These are phyloP conservation scores for Beris morrisii DNA, from an alignment of 2,888 invertebrate genomes.

Conservation along the genomic window DNA sequence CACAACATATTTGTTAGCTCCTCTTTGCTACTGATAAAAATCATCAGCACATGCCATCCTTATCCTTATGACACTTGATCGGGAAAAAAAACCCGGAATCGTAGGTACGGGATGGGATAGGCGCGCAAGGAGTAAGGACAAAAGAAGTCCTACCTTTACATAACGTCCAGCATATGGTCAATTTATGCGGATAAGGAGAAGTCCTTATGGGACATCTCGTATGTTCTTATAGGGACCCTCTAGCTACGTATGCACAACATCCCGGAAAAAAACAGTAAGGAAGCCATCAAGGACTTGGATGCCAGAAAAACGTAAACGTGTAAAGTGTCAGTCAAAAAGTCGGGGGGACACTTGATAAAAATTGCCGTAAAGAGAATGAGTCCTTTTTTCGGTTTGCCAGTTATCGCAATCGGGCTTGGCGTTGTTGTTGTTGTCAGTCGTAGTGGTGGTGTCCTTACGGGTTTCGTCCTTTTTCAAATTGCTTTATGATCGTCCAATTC, in stretches of 20 bases:
- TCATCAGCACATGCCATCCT: slow-evolving; percentile 31
- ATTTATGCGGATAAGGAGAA: slow-evolving; percentile 34
- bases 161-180: slow-evolving; percentile 39
- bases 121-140: slow-evolving; percentile 7
- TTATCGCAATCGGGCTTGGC: slow-evolving; percentile 6
- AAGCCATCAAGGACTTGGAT: slow-evolving; percentile 20
- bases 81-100: slow-evolving; percentile 7
- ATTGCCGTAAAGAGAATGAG: slow-evolving; percentile 10
- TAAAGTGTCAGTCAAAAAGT: slow-evolving; percentile 27
- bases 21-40: slow-evolving; percentile 24
- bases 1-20: slow-evolving; percentile 6
- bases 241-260: slow-evolving; percentile 14
- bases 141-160: slow-evolving; percentile 23
- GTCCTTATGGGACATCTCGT: slow-evolving; percentile 22
- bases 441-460: slow-evolving; percentile 17
- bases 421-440: not conserved
- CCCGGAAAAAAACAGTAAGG: slow-evolving; percentile 21
- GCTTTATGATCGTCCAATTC: slow-evolving; percentile 38
- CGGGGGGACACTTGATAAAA: slow-evolving; percentile 25
- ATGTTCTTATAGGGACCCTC: slow-evolving; percentile 9
- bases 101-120: slow-evolving; percentile 3
- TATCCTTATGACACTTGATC: slow-evolving; percentile 31
- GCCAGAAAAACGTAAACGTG: slow-evolving; percentile 22
- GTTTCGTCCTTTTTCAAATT: slow-evolving; percentile 39
- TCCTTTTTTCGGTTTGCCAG: slow-evolving; percentile 12